Percentiles rank a stretch among this genome's conserved stretches.
These are phyloP conservation scores for Taphrorychus bicolor DNA, from an alignment of 2,888 invertebrate species.

Conservation along the genomic window DNA sequence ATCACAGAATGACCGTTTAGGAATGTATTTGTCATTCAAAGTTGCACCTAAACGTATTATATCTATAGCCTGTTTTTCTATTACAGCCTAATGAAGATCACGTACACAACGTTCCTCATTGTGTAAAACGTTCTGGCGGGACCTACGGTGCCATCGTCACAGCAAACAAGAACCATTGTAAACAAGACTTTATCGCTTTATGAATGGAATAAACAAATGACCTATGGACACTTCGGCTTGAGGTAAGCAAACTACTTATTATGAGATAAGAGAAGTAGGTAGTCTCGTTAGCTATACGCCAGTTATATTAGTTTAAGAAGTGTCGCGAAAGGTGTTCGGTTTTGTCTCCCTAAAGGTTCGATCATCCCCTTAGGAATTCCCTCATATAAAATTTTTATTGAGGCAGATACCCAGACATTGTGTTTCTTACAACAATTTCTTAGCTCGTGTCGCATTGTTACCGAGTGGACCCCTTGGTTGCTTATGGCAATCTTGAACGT, in stretches of 20 bases:
- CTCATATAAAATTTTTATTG: slow-evolving; percentile 42
- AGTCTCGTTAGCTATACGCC: neutral
- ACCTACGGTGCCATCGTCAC: neutral
- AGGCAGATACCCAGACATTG: slow-evolving; percentile 43
- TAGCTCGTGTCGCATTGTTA: slow-evolving; percentile 48
- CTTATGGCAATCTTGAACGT: slow-evolving; percentile 45
- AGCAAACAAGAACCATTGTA: slow-evolving; percentile 24
- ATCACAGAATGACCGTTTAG: slow-evolving; percentile 2
- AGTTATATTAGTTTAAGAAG: slow-evolving; percentile 30
- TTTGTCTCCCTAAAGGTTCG: slow-evolving; percentile 26
- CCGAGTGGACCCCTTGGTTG: slow-evolving; percentile 39
- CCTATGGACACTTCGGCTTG: neutral
- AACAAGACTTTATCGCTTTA: slow-evolving; percentile 18
- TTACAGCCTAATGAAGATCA: slow-evolving; percentile 33
- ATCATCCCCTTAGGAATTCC: slow-evolving; percentile 26
- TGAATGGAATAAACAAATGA: slow-evolving; percentile 16
- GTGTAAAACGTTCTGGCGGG: slow-evolving; percentile 39
- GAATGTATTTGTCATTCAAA: slow-evolving; percentile 15
- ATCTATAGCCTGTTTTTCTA: slow-evolving; percentile 3
- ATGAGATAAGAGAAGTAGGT: neutral
- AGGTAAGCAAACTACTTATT: neutral
- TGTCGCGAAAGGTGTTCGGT: slow-evolving; percentile 32
- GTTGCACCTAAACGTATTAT: slow-evolving; percentile 3
- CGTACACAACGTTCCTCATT: slow-evolving; percentile 35
- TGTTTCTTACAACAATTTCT: slow-evolving; percentile 43